Evolutionary conservation across 2,113 vertebrate species (phyloP).

Genomic region (Martes martes): DNA sequence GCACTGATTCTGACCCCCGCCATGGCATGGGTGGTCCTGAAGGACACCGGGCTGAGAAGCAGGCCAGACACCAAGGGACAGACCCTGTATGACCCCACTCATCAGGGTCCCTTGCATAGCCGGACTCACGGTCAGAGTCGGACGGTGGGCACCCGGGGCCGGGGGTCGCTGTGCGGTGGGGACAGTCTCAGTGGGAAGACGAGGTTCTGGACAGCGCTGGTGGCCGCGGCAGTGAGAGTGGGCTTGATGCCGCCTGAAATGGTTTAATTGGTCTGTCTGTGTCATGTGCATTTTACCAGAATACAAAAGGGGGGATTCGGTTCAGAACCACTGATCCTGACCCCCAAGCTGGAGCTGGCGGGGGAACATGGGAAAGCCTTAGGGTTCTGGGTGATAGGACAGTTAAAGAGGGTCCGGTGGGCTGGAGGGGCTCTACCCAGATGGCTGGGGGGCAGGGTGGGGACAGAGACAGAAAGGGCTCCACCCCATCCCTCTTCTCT

Average conservation of each 20-base stretch:
- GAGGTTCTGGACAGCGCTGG: not conserved
- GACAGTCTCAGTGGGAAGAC: not conserved
- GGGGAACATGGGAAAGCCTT: rapidly evolving
- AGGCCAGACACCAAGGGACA: not conserved
- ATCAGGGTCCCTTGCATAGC: not conserved
- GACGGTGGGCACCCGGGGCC: not conserved
- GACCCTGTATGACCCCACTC: not conserved
- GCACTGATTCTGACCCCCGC: too few species aligned
- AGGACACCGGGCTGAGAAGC: not conserved
- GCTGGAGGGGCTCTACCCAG: not conserved
- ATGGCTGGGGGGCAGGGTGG: not conserved
- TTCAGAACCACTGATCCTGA: not conserved
- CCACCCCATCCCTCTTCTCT: not conserved
- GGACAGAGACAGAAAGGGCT: not conserved
- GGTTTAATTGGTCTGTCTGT: not conserved
- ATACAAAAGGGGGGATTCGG: not conserved
- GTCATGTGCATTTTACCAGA: not conserved
- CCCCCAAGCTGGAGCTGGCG: not conserved
- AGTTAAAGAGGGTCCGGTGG: rapidly evolving
- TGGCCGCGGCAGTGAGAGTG: rapidly evolving
- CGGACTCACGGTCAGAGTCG: not conserved
- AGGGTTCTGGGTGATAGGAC: not conserved
- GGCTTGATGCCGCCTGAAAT: rapidly evolving
- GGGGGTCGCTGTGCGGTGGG: not conserved
- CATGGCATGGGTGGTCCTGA: not conserved